Percentiles rank a stretch among this genome's conserved stretches.
Conservation (phyloP, 2,797 vertebrate species). For the Dicrostonyx torquatus region DNA sequence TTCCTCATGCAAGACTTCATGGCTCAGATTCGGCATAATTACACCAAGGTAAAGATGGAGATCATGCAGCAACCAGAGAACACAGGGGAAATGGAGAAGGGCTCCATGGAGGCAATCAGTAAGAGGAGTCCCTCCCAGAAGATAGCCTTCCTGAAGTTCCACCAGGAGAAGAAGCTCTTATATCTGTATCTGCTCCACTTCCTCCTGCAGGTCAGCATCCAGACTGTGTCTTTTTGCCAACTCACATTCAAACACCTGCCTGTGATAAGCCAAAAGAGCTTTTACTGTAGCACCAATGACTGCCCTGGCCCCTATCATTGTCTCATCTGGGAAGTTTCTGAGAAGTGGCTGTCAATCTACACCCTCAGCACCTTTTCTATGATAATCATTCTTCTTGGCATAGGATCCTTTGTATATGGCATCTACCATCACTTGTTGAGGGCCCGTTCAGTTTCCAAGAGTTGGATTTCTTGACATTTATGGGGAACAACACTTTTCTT, state of each 20-base stretch:
- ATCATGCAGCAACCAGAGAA: background rate
- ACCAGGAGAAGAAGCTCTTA: slow-evolving; percentile 67
- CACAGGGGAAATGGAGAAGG: background rate
- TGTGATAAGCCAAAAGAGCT: slow-evolving; percentile 44
- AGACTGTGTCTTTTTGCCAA: slow-evolving; percentile 69
- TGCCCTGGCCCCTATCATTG: slow-evolving; percentile 56
- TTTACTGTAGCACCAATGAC: background rate
- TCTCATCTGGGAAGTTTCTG: slow-evolving; percentile 47
- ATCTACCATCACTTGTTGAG: slow-evolving; percentile 53
- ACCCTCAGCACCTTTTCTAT: slow-evolving; percentile 45
- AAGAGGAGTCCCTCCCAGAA: background rate
- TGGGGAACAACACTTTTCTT: background rate
- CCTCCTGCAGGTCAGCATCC: slow-evolving; percentile 63
- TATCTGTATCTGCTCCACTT: slow-evolving; percentile 75
- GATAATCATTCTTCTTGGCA: slow-evolving; percentile 39
- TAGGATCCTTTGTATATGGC: slow-evolving; percentile 26
- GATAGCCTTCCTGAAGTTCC: slow-evolving; percentile 60
- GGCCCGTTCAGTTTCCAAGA: background rate
- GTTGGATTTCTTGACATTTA: background rate
- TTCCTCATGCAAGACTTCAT: slow-evolving; percentile 64
- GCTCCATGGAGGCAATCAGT: slow-evolving; percentile 45
- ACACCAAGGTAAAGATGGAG: slow-evolving; percentile 56
- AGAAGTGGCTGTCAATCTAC: slow-evolving; percentile 71
- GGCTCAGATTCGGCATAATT: slow-evolving; percentile 57
- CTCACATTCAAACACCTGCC: slow-evolving; percentile 69